phyloP scores from a whole-genome alignment of 2,888 invertebrate genomes.

The Nemotelus pantherinus region DNA sequence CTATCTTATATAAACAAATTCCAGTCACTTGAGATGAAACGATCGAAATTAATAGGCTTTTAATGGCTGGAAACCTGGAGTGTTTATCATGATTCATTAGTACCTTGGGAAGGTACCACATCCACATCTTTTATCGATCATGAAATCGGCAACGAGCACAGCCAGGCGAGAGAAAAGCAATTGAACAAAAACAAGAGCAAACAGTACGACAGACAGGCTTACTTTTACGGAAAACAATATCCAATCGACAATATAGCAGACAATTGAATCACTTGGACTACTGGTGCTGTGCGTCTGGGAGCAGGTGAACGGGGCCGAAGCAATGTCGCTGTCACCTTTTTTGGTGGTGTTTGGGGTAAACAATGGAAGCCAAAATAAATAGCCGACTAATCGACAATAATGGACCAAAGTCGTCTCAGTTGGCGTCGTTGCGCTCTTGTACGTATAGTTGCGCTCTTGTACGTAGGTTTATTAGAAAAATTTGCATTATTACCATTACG shows the following conservation, averaged over 20 bases:
- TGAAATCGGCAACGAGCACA: neutral
- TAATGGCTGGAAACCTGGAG: slow-evolving; percentile 32
- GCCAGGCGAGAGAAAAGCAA: neutral
- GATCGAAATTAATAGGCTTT: slow-evolving; percentile 28
- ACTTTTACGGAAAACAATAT: neutral
- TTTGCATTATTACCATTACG: slow-evolving; percentile 9
- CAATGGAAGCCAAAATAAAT: slow-evolving; percentile 18
- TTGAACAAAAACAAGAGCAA: neutral
- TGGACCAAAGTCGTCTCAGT: slow-evolving; percentile 6
- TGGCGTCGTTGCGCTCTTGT: neutral
- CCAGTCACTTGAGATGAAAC: slow-evolving; percentile 17
- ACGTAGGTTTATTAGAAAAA: neutral
- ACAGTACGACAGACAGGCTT: neutral
- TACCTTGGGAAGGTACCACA: neutral
- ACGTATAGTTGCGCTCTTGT: neutral
- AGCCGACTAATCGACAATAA: slow-evolving; percentile 14
- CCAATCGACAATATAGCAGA: neutral
- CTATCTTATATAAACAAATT: slow-evolving; percentile 12
- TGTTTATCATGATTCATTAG: slow-evolving; percentile 31
- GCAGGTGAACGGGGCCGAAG: neutral
- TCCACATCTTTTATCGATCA: slow-evolving; percentile 5
- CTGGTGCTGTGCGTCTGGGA: too few relatives aligned
- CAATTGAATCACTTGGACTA: too few relatives aligned
- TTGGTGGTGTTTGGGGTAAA: neutral
- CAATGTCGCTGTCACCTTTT: neutral